A percentile compares a stretch with the other conserved stretches of the same genome.
Evolutionary conservation across 2,797 vertebrate genomes (phyloP).

Genomic region (Poliocrania exsul): DNA sequence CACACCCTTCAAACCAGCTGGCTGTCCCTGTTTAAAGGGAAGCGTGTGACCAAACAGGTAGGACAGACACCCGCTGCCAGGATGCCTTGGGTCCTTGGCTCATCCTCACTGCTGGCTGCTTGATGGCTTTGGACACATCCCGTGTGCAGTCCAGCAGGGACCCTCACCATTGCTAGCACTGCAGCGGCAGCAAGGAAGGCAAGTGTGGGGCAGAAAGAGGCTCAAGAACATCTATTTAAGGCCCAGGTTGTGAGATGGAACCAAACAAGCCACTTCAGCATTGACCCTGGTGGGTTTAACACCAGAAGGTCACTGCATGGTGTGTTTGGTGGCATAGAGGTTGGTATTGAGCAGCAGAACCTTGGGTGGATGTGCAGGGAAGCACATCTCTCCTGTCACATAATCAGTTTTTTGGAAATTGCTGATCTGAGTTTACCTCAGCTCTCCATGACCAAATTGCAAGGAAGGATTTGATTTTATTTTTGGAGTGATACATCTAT

Average conservation of each 20-base stretch:
- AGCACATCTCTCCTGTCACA: not conserved
- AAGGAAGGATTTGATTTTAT: not conserved
- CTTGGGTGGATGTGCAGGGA: not conserved
- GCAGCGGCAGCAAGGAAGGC: not conserved
- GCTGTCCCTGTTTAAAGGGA: conserved; percentile 9
- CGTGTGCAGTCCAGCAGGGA: fast-evolving
- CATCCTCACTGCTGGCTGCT: fast-evolving
- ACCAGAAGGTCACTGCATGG: not conserved
- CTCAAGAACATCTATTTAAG: not conserved
- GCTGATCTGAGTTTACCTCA: not conserved
- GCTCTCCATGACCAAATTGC: not conserved
- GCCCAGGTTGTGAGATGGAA: not conserved
- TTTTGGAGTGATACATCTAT: fast-evolving
- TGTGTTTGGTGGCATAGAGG: not conserved
- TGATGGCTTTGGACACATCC: fast-evolving
- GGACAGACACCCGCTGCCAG: not conserved
- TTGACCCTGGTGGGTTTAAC: not conserved
- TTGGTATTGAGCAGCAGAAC: not conserved
- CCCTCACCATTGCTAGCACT: not conserved
- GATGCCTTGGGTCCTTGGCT: conserved; percentile 1
- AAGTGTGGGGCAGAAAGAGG: not conserved
- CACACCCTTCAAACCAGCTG: conserved; percentile 9
- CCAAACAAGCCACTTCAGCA: not conserved
- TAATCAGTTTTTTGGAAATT: not conserved
- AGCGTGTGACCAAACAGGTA: conserved; percentile 25